Evolutionary conservation across 2,797 vertebrate genomes (phyloP).

Genomic region (Pipistrellus nathusii): DNA sequence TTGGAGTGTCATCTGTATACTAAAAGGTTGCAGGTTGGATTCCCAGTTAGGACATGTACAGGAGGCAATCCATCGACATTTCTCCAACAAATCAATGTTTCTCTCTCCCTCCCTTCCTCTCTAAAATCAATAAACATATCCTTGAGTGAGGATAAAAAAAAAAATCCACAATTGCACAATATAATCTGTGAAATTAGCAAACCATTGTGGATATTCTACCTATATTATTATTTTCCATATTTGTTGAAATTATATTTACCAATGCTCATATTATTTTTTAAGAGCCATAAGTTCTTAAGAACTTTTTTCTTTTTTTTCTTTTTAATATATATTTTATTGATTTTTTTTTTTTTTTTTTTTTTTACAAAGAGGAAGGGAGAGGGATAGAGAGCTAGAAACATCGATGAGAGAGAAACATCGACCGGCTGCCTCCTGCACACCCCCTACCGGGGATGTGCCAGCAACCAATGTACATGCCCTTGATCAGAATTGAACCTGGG

Average conservation of each 20-base stretch:
- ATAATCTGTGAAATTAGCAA: conserved; percentile 43
- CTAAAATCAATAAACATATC: background rate
- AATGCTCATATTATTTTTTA: conserved; percentile 18
- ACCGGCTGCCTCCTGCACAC: no score
- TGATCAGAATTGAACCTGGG: no score
- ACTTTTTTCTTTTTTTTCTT: background rate
- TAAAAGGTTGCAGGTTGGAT: background rate
- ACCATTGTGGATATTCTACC: background rate
- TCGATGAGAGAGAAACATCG: no score
- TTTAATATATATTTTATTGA: background rate
- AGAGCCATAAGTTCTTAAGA: background rate
- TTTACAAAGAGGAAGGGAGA: no score
- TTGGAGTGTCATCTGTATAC: background rate
- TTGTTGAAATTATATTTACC: conserved; percentile 24
- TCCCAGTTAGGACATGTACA: background rate
- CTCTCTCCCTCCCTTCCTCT: background rate
- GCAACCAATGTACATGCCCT: no score
- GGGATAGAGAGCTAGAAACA: no score
- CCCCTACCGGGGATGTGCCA: no score
- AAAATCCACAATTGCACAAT: background rate
- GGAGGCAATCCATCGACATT: background rate
- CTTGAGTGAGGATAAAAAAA: background rate
- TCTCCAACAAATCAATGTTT: background rate
- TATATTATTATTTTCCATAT: background rate
- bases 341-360: no score